Conservation (phyloP, 1,140 invertebrate species). For the Oedothorax gibbosus region DNA sequence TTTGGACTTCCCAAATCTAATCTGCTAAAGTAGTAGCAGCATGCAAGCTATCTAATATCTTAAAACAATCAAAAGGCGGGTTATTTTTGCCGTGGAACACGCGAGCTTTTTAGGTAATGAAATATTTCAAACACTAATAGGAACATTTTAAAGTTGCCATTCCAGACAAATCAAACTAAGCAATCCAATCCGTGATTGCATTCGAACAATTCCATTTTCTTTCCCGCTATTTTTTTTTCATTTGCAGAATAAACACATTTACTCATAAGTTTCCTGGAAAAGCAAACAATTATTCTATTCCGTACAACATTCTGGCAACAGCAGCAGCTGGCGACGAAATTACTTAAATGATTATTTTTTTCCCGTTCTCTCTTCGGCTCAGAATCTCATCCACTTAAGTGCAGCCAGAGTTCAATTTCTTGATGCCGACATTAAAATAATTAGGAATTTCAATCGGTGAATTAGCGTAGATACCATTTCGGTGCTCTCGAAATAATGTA, state of each 20-base stretch:
- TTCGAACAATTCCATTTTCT: constrained; percentile 30
- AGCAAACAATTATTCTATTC: too few relatives aligned
- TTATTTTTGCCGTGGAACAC: neutral
- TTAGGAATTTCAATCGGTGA: constrained; percentile 50
- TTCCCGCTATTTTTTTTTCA: neutral
- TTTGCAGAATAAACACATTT: too few relatives aligned
- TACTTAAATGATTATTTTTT: constrained; percentile 32
- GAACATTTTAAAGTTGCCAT: constrained; percentile 11
- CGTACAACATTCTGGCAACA: too few relatives aligned
- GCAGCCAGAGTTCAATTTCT: constrained; percentile 36
- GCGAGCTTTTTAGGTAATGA: neutral
- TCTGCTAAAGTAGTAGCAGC: too few relatives aligned
- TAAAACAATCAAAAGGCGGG: neutral
- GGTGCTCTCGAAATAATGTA: constrained; percentile 31
- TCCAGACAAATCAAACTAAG: constrained; percentile 25
- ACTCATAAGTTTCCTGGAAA: too few relatives aligned
- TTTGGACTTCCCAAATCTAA: too few relatives aligned
- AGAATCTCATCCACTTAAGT: constrained; percentile 46
- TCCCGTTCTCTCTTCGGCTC: neutral
- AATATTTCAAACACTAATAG: constrained; percentile 15
- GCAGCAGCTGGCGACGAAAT: constrained; percentile 38
- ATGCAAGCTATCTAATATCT: too few relatives aligned
- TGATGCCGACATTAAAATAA: constrained; percentile 52
- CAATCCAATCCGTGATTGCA: constrained; percentile 8
- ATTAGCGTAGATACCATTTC: constrained; percentile 31